Base-by-base conservation (phyloP, 2,113 vertebrate genomes). In the Eurystomus gularis region DNA sequence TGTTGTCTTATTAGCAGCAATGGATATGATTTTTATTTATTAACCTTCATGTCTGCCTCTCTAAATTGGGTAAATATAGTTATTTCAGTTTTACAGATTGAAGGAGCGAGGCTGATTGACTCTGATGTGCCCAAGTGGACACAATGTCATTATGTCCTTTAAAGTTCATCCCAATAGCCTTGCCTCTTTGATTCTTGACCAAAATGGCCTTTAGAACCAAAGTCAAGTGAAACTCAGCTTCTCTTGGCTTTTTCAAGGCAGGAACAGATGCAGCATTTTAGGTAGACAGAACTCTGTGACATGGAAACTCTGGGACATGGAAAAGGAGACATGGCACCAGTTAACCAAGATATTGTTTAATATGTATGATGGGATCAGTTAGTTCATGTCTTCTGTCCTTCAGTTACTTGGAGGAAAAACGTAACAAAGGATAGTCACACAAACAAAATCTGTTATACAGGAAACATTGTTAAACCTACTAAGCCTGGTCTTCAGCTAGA, bases 21-120 rank as follows among this genome's bases (percentile, higher is more conserved):
- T 80, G 66, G 29, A 58, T 93, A 49, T 48, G 33, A 61, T 81
- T 93, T 81, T 91, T 80, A 90, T 73, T 82, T 78, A 70, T 96
- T 55, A 70, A 8, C 25, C 71, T 69, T 90, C 3, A 9, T 29
- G 46, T n/a, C 79, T 91, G 51, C 51, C 68, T 86, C 48, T 88
- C 60, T 64, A 51, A 70, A 64, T 46, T 55, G 55, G 9, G 29
- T 90, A 86, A 93, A 80, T 39, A 44, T 4, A 58, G 23, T 55
- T 82, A 69, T 73, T 82, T 16, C 71, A 69, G 33, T 82, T 93
- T 85, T 78, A 68, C 70, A 60, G 55, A 58, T 44, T 51, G 58
- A 52, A 88, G 31, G 55, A 73, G 23, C 64, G n/a, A 42, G 25
- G 8, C 28, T 72, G 58, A 93, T 37, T 82, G 44, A 72, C 35